Evolutionary conservation across 2,797 vertebrate species (phyloP).

Genomic region (Perdix hodgsoniae): DNA sequence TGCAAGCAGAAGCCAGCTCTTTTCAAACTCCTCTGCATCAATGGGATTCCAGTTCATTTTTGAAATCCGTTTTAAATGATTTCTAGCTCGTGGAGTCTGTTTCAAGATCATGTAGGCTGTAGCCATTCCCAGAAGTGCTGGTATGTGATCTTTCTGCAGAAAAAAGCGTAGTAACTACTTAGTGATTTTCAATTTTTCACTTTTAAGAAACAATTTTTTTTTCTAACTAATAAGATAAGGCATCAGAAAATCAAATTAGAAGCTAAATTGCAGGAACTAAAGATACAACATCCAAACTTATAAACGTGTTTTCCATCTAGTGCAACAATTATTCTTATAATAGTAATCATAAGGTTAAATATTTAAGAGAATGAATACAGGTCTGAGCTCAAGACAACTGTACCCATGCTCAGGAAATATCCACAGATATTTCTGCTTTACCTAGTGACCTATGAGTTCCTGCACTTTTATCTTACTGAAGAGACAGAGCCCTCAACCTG

Average conservation of each 20-base stretch:
- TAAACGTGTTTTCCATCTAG: neutral
- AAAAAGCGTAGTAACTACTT: neutral
- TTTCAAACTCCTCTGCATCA: slow-evolving; percentile 97
- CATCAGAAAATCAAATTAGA: neutral
- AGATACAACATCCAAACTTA: neutral
- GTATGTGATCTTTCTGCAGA: slow-evolving; percentile 93
- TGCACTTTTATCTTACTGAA: too few relatives aligned
- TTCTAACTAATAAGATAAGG: neutral
- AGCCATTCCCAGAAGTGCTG: slow-evolving; percentile 94
- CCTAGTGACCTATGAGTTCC: too few relatives aligned
- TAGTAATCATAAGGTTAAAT: neutral
- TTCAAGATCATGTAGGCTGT: slow-evolving; percentile 98
- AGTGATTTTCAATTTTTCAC: neutral
- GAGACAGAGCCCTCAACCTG: too few relatives aligned
- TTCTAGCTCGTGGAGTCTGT: slow-evolving; percentile 93
- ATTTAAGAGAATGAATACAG: neutral
- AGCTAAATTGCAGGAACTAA: neutral
- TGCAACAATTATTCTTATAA: neutral
- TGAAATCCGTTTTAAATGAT: slow-evolving; percentile 94
- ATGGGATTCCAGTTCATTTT: slow-evolving; percentile 96
- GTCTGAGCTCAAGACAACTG: neutral
- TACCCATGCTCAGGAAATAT: neutral
- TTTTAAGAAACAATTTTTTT: neutral
- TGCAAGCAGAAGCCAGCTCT: slow-evolving; percentile 96
- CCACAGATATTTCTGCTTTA: neutral